Evolutionary conservation across 2,888 invertebrate species (phyloP), one percentile per base, ranked within the genome.

Genomic region (Eueremaeus valkanovi): DNA sequence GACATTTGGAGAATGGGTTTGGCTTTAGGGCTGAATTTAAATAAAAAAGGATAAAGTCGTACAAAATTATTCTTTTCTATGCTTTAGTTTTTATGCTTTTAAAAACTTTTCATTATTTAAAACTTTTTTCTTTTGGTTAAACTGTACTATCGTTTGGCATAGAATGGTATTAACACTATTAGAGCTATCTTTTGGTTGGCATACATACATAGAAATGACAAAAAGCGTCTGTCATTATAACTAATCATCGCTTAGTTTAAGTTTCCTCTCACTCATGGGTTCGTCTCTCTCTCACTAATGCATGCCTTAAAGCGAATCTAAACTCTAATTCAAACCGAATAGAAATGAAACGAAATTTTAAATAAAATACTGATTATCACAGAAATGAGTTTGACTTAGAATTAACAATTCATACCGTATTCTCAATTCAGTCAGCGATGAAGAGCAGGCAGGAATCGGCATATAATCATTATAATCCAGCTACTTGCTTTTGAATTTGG

Each of bases 1-100:
- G 51, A 51, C 51, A 51, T 51, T 21, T 18, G 11, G 8, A 21
- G 18, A 51, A 51, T 51, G 51, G 8, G 9, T 51, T 51, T 51
- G 51, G 51, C n/a, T n/a, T n/a, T n/a, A n/a, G n/a, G n/a, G 51
- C 51, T 51, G 18, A 51, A 51, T 51, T 51, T 51, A 21, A 51
- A 51, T 51, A 51, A 51, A 51, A 51, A 51, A 11, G 51, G 51
- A 51, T 51, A 18, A 51, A 51, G 9, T 51, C 51, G 6, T 51
- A 18, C 21, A 18, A 51, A 51, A 51, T 51, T 51, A 51, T 51
- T 18, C 51, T 51, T 51, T 18, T 51, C 40, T 40, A 11, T 40
- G 8, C 11, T 11, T 40, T 40, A 9, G 11, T 9, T 8, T 18
- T 51, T 21, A 6, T n/a, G 18, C 51, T 51, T 18, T 11, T 11